Percentiles rank a stretch among this genome's conserved stretches.
phyloP scores from a whole-genome alignment of 2,888 invertebrate species.

The Chrysodeixis includens region DNA sequence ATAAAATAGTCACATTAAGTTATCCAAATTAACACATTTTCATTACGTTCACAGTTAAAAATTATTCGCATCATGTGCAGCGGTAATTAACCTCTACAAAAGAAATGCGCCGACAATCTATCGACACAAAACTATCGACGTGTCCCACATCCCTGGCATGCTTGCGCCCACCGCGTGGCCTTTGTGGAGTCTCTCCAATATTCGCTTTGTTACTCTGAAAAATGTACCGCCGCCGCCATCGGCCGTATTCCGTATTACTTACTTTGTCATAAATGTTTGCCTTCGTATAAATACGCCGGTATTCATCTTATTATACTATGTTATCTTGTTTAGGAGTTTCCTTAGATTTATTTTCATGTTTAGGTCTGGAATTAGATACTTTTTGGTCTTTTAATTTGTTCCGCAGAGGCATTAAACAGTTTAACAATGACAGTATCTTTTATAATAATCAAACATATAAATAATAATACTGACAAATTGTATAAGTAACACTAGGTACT shows the following conservation, averaged over 20 bases:
- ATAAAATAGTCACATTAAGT: no score
- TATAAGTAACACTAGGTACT: no score
- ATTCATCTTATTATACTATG: constrained; percentile 53
- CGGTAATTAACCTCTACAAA: not conserved
- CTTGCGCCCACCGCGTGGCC: constrained; percentile 73
- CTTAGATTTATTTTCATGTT: not conserved
- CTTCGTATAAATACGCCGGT: constrained; percentile 76
- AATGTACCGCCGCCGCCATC: constrained; percentile 75
- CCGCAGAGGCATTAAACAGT: no score
- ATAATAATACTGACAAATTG: no score
- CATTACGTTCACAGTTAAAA: no score
- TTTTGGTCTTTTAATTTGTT: no score
- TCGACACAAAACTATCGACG: constrained; percentile 36
- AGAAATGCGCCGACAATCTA: not conserved
- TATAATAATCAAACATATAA: no score
- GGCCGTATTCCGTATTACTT: constrained; percentile 56
- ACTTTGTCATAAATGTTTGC: constrained; percentile 78
- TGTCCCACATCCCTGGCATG: constrained; percentile 28
- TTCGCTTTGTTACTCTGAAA: constrained; percentile 88
- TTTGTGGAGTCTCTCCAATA: constrained; percentile 88
- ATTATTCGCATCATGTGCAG: no score
- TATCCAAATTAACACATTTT: no score
- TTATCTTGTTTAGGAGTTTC: constrained; percentile 29
- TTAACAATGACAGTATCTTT: no score
- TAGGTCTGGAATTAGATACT: no score